phyloP scores from a whole-genome alignment of 1,140 invertebrate species.

The Zaprionus camerounensis region DNA sequence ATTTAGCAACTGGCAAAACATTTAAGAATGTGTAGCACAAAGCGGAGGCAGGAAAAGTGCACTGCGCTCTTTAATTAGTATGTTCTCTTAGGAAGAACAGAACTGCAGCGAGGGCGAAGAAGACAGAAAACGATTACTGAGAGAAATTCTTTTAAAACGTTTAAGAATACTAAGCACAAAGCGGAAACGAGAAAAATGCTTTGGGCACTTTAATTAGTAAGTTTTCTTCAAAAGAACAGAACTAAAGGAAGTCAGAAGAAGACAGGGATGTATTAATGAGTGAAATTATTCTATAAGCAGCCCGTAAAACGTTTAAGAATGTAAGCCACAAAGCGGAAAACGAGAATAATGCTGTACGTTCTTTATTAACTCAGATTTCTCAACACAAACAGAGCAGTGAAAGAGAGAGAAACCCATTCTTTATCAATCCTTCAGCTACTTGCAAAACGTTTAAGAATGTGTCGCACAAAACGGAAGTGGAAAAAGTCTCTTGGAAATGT shows the following conservation, averaged over 20 bases:
- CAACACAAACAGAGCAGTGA: no score
- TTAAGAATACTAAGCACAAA: not conserved
- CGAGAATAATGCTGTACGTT: no score
- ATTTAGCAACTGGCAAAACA: not conserved
- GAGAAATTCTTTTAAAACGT: not conserved
- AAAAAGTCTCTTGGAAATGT: accelerated
- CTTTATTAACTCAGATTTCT: no score
- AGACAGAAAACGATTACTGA: not conserved
- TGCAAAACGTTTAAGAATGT: conserved; percentile 18
- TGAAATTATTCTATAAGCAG: not conserved
- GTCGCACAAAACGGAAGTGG: conserved; percentile 8
- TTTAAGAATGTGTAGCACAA: not conserved
- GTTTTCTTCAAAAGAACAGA: no score
- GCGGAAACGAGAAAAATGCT: not conserved
- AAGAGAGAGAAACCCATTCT: no score
- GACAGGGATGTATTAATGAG: not conserved
- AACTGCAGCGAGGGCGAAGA: no score
- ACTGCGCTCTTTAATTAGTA: no score
- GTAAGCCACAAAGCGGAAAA: not conserved
- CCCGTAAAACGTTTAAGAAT: not conserved
- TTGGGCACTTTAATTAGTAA: no score
- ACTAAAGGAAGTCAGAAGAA: no score
- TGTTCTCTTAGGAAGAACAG: no score
- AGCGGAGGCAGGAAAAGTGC: not conserved
- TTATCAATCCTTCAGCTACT: no score